Percentiles rank a stretch among this genome's conserved stretches.
Evolutionary conservation across 2,888 invertebrate species (phyloP).

Genomic region (Ferdinandea cuprea): DNA sequence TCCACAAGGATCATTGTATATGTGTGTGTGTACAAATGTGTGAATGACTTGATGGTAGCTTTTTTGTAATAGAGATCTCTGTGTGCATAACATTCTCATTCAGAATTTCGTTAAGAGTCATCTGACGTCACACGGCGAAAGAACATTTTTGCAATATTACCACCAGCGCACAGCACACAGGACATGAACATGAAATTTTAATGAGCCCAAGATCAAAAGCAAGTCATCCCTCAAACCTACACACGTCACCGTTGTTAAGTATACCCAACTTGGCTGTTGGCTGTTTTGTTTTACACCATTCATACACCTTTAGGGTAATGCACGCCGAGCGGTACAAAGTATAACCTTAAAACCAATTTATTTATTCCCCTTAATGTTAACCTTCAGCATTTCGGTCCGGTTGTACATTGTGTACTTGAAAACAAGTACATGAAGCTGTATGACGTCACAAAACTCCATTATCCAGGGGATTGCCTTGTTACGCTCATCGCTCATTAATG

Average conservation of each 20-base stretch:
- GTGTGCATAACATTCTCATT: constrained; percentile 11
- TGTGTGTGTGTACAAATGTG: background rate
- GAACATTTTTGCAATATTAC: constrained; percentile 27
- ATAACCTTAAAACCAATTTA: constrained; percentile 50
- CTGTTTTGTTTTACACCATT: background rate
- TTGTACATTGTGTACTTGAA: background rate
- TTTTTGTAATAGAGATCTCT: background rate
- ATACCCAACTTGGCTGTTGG: background rate
- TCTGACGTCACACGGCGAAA: constrained; percentile 49
- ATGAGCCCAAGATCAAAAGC: constrained; percentile 61
- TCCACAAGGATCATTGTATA: constrained; percentile 2
- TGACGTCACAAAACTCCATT: constrained; percentile 65
- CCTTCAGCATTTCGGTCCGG: constrained; percentile 57
- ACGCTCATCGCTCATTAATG: constrained; percentile 53
- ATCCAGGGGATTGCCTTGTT: constrained; percentile 45
- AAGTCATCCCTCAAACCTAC: background rate
- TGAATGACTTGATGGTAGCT: constrained; percentile 35
- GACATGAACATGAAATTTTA: constrained; percentile 46
- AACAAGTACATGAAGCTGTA: background rate
- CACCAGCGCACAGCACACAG: too few relatives aligned
- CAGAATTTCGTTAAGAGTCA: constrained; percentile 25
- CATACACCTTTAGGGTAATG: constrained; percentile 12
- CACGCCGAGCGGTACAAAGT: background rate
- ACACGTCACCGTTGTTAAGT: too few relatives aligned
- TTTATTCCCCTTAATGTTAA: constrained; percentile 55